These are phyloP conservation scores for Anguilla obscura DNA, from an alignment of 2,797 vertebrate species.

Conservation along the genomic window DNA sequence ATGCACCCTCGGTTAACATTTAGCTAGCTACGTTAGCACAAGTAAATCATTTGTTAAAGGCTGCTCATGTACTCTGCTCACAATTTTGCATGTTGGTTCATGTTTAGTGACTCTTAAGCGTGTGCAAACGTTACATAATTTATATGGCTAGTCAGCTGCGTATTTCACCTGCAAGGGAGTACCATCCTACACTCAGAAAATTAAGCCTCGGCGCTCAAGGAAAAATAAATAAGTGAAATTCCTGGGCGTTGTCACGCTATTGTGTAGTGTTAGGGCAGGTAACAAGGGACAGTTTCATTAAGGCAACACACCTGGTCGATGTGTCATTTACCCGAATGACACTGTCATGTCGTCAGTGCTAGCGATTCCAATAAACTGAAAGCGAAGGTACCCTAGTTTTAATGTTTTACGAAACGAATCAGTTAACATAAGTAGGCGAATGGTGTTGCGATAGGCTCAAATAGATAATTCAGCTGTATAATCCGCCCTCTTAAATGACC, in stretches of 20 bases:
- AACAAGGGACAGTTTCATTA: neutral
- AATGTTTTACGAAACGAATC: neutral
- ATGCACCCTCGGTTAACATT: neutral
- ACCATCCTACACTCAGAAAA: neutral
- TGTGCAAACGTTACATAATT: neutral
- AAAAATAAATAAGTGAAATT: neutral
- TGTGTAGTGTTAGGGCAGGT: conserved; percentile 1
- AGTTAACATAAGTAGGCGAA: neutral
- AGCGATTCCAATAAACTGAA: neutral
- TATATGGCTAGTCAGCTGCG: neutral
- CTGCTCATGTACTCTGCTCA: neutral
- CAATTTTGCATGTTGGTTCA: neutral
- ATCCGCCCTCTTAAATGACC: neutral
- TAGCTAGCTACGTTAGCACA: neutral
- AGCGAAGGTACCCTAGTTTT: neutral
- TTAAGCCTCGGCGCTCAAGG: neutral
- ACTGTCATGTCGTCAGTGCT: neutral
- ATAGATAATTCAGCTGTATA: neutral
- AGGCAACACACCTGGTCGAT: neutral
- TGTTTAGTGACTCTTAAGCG: neutral
- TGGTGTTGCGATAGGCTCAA: neutral
- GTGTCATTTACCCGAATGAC: neutral
- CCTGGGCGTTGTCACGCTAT: conserved; percentile 14
- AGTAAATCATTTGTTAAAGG: neutral
- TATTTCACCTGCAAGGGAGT: neutral